Evolutionary conservation across 2,113 vertebrate genomes (phyloP).

Genomic region (Dasypus novemcinctus): DNA sequence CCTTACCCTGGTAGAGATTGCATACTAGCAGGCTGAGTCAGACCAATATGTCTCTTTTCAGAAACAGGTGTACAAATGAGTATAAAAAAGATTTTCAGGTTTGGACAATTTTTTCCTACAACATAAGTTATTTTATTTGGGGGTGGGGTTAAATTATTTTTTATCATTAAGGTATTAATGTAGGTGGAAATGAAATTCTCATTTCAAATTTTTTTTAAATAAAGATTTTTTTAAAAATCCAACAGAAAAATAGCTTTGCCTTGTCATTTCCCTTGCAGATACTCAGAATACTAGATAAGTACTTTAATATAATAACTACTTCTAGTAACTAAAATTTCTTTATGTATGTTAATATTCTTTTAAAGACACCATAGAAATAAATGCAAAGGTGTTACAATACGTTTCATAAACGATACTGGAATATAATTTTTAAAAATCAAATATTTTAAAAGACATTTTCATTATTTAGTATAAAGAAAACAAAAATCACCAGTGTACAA

Average conservation of each 20-base stretch:
- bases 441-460: not conserved
- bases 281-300: not conserved
- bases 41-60: not conserved
- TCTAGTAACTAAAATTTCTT: not conserved
- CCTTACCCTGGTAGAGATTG: not conserved
- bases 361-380: not conserved
- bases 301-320: slow-evolving; percentile 29
- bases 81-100: not conserved
- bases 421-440: not conserved
- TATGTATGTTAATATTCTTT: not conserved
- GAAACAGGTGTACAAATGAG: not conserved
- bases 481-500: not conserved
- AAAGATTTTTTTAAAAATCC: too few species aligned
- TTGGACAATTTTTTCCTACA: not conserved
- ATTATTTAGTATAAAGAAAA: not conserved
- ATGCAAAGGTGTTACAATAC: not conserved
- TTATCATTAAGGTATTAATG: too few species aligned
- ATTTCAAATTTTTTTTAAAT: too few species aligned
- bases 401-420: not conserved
- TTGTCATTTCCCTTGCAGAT: too few species aligned
- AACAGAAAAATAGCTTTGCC: too few species aligned
- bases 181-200: too few species aligned
- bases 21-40: not conserved
- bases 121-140: too few species aligned
- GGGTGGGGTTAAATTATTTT: too few species aligned